Evolutionary conservation across 2,113 vertebrate species (phyloP).

Genomic region (Hippocampus barbouri): DNA sequence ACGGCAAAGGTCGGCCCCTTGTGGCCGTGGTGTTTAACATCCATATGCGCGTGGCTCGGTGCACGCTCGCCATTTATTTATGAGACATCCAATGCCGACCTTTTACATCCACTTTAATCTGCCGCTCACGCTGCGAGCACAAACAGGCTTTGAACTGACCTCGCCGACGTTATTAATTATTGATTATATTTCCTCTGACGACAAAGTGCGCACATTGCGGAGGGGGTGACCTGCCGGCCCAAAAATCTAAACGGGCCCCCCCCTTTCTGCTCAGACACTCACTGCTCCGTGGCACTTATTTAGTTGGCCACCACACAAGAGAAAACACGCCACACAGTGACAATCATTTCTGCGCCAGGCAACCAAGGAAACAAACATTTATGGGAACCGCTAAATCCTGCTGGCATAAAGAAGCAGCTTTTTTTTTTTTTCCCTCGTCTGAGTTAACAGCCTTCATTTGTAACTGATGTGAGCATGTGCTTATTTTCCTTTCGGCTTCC

Average conservation of each 20-base stretch:
- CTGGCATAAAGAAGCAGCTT: conserved; percentile 22
- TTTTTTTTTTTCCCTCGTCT: background rate
- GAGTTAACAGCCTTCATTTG: conserved; percentile 18
- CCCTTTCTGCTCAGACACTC: conserved; percentile 26
- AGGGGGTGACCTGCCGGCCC: conserved; percentile 3
- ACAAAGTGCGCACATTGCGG: background rate
- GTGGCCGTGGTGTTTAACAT: conserved; percentile 53
- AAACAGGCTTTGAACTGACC: conserved; percentile 26
- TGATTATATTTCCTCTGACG: conserved; percentile 19
- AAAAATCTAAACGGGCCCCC: conserved; percentile 25
- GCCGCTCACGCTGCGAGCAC: conserved; percentile 26
- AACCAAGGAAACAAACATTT: conserved; percentile 34
- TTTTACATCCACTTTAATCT: conserved; percentile 44
- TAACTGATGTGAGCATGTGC: conserved; percentile 15
- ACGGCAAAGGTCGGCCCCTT: conserved; percentile 57
- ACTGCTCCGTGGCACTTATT: conserved; percentile 38
- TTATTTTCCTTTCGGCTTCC: conserved; percentile 19
- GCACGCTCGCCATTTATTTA: conserved; percentile 39
- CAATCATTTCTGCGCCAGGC: conserved; percentile 42
- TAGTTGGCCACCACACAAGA: conserved; percentile 48
- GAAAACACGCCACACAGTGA: conserved; percentile 42
- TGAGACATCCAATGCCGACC: conserved; percentile 23
- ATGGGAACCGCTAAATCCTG: conserved; percentile 30
- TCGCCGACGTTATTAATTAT: conserved; percentile 4
- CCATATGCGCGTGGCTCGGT: conserved; percentile 25